Conservation (phyloP, 1,140 invertebrate species). For the Drosophila chauvacae region DNA sequence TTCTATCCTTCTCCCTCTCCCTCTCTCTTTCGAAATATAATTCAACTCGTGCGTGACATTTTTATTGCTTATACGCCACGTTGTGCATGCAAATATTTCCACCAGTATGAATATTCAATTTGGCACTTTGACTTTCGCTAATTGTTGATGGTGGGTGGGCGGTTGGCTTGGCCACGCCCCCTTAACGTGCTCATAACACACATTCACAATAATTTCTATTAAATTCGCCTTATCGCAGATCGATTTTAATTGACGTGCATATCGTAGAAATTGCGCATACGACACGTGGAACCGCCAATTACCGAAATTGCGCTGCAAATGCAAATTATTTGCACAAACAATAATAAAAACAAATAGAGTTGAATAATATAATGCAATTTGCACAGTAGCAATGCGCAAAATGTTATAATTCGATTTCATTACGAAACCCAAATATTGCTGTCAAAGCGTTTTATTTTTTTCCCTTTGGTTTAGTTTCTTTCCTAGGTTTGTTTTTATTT, state of each 20-base stretch:
- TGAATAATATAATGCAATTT: conserved; percentile 10
- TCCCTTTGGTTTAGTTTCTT: conserved; percentile 5
- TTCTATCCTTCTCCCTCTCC: background rate
- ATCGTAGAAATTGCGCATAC: conserved; percentile 20
- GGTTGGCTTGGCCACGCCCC: background rate
- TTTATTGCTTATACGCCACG: conserved; percentile 74
- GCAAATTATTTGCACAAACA: conserved; percentile 23
- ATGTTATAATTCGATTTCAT: conserved; percentile 46
- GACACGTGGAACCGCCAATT: conserved; percentile 37
- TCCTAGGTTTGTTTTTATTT: conserved; percentile 10
- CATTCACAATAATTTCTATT: conserved; percentile 24
- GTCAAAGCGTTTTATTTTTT: conserved; percentile 23
- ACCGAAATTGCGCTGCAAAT: conserved; percentile 35
- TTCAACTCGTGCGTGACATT: conserved; percentile 63
- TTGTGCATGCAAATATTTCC: conserved; percentile 66
- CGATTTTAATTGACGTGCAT: conserved; percentile 43
- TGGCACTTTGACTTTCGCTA: conserved; percentile 65
- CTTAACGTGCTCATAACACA: conserved; percentile 1
- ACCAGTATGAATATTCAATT: conserved; percentile 62
- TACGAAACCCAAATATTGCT: conserved; percentile 32
- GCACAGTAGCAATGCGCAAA: conserved; percentile 2
- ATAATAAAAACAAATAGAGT: conserved; percentile 15
- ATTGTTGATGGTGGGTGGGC: conserved; percentile 38
- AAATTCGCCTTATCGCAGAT: conserved; percentile 38
- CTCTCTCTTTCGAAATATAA: conserved; percentile 23